Evolutionary conservation across 2,888 invertebrate genomes (phyloP), one percentile per base, ranked within the genome.

Genomic region (Synergus gifuensis): DNA sequence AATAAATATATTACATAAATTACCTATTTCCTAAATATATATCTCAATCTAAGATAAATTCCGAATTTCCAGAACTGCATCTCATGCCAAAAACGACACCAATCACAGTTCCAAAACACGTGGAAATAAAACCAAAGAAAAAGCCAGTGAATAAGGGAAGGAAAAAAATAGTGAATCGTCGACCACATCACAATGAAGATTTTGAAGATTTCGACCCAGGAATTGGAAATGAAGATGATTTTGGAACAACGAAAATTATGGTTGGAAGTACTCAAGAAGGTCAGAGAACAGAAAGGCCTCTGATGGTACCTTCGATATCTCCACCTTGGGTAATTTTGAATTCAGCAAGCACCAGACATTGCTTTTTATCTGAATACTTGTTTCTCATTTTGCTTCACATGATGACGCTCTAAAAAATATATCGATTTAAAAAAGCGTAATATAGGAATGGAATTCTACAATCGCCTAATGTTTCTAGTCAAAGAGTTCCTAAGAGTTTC

Each of bases 171-270:
- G 85, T 58, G 78, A 85, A 76, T 76, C 85, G 78, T 78, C 85
- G 84, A 49, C 82, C 79, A 14, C 80, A 82, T 78, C 36, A 73
- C 11, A 54, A 73, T 54, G 83, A 79, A 42, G 83, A 83, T 28
- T 58, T 54, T 67, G 84, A 83, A 44, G 80, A 83, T 60, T 81
- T 81, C 40, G 83, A 82, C 44, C 81, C 80, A 36, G 54, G 69
- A 14, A 79, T 82, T 18, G 66, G 83, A 18, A 86, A 83, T 79
- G 87, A 87, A 42, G 90, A 90, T 16, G 88, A 90, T 76, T 85
- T 88, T 60, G 89, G 88, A 44, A 90, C 91, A n/a, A 91, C 91
- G 16, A 90, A 91, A 79, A 85, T 88, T 36, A 89, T 90, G 88
- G 87, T 85, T 12, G 90, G 90, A 40, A 88, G 86, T 42, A 83